These are phyloP conservation scores for Tachystola acroxantha DNA, from an alignment of 2,888 invertebrate genomes.

Conservation along the genomic window DNA sequence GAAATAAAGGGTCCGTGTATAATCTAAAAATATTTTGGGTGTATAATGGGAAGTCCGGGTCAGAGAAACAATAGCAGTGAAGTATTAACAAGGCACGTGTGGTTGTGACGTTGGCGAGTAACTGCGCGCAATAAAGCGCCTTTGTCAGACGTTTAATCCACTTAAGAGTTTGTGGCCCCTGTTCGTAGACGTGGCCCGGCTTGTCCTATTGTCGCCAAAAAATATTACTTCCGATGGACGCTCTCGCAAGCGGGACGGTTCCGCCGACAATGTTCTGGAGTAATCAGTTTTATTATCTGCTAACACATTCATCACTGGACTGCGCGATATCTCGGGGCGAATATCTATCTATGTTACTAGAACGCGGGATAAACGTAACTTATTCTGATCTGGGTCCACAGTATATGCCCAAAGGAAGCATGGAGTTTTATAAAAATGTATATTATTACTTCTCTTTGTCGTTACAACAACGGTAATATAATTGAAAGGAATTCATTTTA, in stretches of 20 bases:
- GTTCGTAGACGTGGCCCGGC: constrained; percentile 38
- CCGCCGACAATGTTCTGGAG: constrained; percentile 1
- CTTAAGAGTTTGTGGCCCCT: constrained; percentile 56
- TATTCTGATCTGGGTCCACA: too few species aligned
- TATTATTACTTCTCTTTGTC: too few species aligned
- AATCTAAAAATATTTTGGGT: constrained; percentile 22
- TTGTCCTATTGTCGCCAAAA: constrained; percentile 42
- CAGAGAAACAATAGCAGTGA: constrained; percentile 46
- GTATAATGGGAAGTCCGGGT: constrained; percentile 16
- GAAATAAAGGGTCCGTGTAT: constrained; percentile 18
- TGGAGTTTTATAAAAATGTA: too few species aligned
- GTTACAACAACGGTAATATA: too few species aligned
- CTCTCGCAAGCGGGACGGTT: neutral
- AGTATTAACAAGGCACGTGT: constrained; percentile 43
- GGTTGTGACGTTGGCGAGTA: constrained; percentile 36
- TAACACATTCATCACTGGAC: constrained; percentile 4
- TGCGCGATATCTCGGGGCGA: too few species aligned
- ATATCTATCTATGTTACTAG: too few species aligned
- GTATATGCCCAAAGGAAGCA: too few species aligned
- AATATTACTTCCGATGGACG: constrained; percentile 47
- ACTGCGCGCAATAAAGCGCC: constrained; percentile 51
- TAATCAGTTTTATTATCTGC: constrained; percentile 9
- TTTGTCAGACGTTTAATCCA: constrained; percentile 68
- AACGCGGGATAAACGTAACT: too few species aligned
- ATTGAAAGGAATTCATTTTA: too few species aligned